Percentiles rank a stretch among this genome's conserved stretches.
Conservation (phyloP, 2,113 vertebrate genomes). For the Psittacus erithacus region DNA sequence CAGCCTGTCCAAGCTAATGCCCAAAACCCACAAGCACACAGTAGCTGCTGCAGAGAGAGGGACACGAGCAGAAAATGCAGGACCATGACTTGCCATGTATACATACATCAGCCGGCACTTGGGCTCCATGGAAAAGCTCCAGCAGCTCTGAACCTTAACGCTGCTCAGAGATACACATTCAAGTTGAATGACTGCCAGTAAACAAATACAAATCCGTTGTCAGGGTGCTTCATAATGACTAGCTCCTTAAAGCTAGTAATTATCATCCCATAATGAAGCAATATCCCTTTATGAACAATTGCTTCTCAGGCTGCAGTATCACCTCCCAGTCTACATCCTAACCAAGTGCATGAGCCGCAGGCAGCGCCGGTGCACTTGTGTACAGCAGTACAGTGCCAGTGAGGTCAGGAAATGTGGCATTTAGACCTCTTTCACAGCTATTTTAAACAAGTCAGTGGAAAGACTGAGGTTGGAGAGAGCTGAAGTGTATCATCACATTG, state of each 20-base stretch:
- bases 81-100: background rate
- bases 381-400: background rate
- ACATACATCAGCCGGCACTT: background rate
- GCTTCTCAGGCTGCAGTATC: background rate
- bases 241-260: background rate
- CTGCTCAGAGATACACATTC: background rate
- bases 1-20: background rate
- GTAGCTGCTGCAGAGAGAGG: background rate
- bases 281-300: background rate
- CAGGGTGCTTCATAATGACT: constrained; percentile 22
- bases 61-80: background rate
- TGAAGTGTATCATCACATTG: background rate
- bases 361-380: accelerated
- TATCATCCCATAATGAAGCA: background rate
- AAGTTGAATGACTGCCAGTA: constrained; percentile 1
- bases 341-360: background rate
- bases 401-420: background rate
- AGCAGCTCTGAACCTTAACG: constrained; percentile 18
- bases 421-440: background rate
- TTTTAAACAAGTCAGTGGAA: background rate
- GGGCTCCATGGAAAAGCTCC: background rate
- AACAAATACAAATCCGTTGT: constrained; percentile 51
- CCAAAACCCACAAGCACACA: background rate
- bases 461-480: background rate
- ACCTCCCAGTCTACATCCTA: background rate